A percentile compares a stretch with the other conserved stretches of the same genome.
phyloP scores from a whole-genome alignment of 2,113 vertebrate species.

The Heterotis niloticus region DNA sequence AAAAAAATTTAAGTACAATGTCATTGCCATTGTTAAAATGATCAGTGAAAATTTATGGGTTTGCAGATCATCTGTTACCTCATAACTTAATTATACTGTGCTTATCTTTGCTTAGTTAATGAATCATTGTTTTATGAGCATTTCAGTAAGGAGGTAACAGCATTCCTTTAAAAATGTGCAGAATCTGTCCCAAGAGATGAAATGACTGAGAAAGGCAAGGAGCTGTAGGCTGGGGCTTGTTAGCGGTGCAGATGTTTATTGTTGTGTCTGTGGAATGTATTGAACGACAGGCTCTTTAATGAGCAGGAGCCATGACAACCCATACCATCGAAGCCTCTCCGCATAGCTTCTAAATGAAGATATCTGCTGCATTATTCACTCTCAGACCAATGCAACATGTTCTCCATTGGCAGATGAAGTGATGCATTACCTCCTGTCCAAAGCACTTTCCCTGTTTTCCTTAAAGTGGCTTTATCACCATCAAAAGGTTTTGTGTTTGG shows the following conservation, averaged over 20 bases:
- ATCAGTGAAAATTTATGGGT: too few relatives aligned
- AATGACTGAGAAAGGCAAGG: neutral
- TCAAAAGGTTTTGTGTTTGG: neutral
- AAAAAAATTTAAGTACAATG: too few relatives aligned
- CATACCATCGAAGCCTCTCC: constrained; percentile 52
- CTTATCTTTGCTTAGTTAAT: neutral
- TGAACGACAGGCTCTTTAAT: constrained; percentile 41
- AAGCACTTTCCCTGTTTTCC: constrained; percentile 27
- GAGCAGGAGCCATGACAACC: constrained; percentile 59
- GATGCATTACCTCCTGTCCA: constrained; percentile 34
- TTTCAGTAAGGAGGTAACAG: neutral
- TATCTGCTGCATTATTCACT: constrained; percentile 37
- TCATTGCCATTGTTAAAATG: too few relatives aligned
- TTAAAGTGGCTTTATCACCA: constrained; percentile 6
- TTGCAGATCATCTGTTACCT: neutral
- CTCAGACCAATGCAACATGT: constrained; percentile 34
- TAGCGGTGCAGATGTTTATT: constrained; percentile 34
- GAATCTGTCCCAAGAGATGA: neutral
- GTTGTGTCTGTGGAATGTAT: constrained; percentile 32
- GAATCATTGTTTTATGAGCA: neutral
- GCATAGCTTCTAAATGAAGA: constrained; percentile 51
- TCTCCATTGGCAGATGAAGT: constrained; percentile 49
- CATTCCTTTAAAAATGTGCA: neutral
- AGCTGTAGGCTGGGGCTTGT: neutral
- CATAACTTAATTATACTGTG: neutral